Evolutionary conservation across 1,140 invertebrate genomes (phyloP), one percentile per base, ranked within the genome.

Genomic region (Nasonia giraulti): DNA sequence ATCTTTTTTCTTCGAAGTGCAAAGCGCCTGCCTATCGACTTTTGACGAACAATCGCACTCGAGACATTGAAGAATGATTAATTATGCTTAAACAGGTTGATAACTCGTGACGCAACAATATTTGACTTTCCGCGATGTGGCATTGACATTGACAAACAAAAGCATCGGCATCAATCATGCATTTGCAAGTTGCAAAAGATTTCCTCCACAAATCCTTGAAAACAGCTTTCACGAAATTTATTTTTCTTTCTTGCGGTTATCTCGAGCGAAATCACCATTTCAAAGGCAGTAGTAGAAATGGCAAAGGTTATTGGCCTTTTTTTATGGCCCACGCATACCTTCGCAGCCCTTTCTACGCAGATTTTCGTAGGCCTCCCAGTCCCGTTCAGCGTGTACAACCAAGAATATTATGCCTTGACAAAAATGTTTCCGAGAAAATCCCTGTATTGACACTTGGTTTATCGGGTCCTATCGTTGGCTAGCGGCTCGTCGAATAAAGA

Each of bases 401-500:
- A 50, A 7, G 31, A 10, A 12, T 44, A 83, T 77, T 83, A 69
- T 79, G n/a, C 44, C 31, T 71, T 71, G 68, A 23, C 66, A 73
- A 75, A 75, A 55, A 55, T 8, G n/a, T 55, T 55, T 77, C 80
- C 76, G 47, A 83, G 73, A 88, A 82, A 86, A 69, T 86, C 83
- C 87, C 47, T 0, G 44, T 84, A 79, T 84, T 84, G 82, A 84
- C 76, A 79, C 23, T 68, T 0, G 33, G 3, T 82, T 82, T 82
- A 82, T 82, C 73, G 44, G 62, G 31, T 62, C 6, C n/a, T 40
- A 84, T 84, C 77, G 44, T 44, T 31, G 74, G 27, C 79, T 7
- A 6, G 55, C 5, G 2, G 71, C 33, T 76, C 8, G 37, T 73
- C 44, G 66, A 84, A 79, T 55, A 73, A 75, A 79, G 79, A 84